These are phyloP conservation scores for Pycnonotus jocosus DNA, from an alignment of 2,113 vertebrate species.

Conservation along the genomic window DNA sequence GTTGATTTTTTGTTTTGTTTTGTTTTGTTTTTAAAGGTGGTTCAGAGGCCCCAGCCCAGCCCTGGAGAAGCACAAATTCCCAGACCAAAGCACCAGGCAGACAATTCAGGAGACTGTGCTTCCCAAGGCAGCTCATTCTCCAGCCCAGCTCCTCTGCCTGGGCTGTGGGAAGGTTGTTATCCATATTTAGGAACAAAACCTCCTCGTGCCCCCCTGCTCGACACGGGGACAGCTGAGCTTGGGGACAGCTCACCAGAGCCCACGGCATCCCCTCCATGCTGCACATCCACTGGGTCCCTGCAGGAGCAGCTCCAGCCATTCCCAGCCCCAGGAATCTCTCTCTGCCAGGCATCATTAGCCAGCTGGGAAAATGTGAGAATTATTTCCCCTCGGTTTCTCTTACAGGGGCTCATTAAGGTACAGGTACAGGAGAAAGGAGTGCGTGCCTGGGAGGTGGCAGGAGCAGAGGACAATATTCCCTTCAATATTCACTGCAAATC, in stretches of 20 bases:
- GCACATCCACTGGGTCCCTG: accelerated
- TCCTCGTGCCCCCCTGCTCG: accelerated
- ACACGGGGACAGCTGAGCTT: accelerated
- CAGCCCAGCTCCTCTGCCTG: not conserved
- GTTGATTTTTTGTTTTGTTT: not conserved
- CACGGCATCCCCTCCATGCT: accelerated
- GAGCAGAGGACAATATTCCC: not conserved
- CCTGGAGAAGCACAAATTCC: not conserved
- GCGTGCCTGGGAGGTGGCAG: not conserved
- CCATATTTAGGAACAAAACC: accelerated
- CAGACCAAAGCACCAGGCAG: not conserved
- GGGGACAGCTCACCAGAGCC: not conserved
- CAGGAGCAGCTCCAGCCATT: not conserved
- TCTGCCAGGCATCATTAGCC: not conserved
- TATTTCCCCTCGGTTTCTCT: not conserved
- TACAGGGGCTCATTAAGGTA: not conserved
- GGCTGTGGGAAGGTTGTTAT: not conserved
- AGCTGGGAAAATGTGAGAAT: not conserved
- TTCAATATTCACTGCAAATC: not conserved
- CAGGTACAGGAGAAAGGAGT: not conserved
- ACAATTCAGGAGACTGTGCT: not conserved
- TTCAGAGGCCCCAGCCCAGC: not conserved
- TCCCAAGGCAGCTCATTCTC: not conserved
- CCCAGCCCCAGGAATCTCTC: not conserved
- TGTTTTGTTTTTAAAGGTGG: not conserved